Conservation (phyloP, 2,113 vertebrate species). For the Pluvianellus socialis region DNA sequence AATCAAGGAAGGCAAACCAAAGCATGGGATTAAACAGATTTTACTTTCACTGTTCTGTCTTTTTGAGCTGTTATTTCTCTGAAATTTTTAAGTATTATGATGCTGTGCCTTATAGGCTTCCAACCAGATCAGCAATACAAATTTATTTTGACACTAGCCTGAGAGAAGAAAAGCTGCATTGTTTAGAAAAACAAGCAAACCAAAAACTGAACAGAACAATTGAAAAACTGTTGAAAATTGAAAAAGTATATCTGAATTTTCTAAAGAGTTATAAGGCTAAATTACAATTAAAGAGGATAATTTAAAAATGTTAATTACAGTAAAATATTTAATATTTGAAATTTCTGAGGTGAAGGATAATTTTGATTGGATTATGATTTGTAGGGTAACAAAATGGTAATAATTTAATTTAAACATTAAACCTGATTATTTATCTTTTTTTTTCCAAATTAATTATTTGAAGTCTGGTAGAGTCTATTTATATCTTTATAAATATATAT, state of each 20-base stretch:
- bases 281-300: constrained; percentile 27
- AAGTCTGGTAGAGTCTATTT: not conserved
- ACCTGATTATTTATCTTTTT: not conserved
- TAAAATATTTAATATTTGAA: constrained; percentile 13
- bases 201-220: not conserved
- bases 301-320: not conserved
- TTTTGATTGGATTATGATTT: not conserved
- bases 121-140: constrained; percentile 46
- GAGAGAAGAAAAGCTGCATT: constrained; percentile 59
- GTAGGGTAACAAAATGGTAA: not conserved
- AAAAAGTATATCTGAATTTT: constrained; percentile 9
- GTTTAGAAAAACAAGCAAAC: constrained; percentile 35
- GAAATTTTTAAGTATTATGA: not conserved
- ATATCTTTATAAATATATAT: not conserved
- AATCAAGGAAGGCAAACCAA: not conserved
- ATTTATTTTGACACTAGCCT: constrained; percentile 71
- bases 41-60: not conserved
- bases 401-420: not conserved
- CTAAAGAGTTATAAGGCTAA: not conserved
- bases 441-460: not conserved
- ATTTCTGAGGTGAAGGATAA: constrained; percentile 3
- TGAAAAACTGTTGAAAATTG: too few relatives aligned
- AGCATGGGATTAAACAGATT: constrained; percentile 25
- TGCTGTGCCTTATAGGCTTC: constrained; percentile 5
- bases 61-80: constrained; percentile 18